A percentile compares a stretch with the other conserved stretches of the same genome.
Evolutionary conservation across 2,797 vertebrate genomes (phyloP).

Genomic region (Podarcis lilfordi): DNA sequence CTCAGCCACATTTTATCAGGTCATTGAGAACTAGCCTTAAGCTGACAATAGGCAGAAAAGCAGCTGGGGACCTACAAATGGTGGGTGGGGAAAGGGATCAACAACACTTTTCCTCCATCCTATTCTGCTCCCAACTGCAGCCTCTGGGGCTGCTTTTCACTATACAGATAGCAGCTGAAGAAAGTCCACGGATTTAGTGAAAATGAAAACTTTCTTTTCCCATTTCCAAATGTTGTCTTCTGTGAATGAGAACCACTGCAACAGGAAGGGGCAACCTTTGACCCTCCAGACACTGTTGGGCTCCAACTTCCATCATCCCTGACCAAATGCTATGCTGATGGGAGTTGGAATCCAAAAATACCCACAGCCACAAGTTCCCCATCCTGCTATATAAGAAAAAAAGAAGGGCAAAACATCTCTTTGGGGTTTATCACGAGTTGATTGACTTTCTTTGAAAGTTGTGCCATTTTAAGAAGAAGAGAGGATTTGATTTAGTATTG

Average conservation of each 20-base stretch:
- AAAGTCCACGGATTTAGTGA: accelerated
- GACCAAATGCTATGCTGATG: too few species aligned
- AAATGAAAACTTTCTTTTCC: background rate
- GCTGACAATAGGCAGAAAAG: too few species aligned
- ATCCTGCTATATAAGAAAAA: background rate
- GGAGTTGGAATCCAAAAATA: too few species aligned
- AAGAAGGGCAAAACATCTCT: background rate
- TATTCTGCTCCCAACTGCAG: background rate
- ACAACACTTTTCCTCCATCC: background rate
- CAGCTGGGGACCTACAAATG: background rate
- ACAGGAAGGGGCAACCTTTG: too few species aligned
- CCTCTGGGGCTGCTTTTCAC: background rate
- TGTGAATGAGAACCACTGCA: background rate
- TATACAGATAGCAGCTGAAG: background rate
- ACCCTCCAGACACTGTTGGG: too few species aligned
- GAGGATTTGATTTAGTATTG: background rate
- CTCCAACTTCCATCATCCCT: too few species aligned
- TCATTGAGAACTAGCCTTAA: too few species aligned
- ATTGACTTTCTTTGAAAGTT: background rate
- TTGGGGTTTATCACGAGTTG: background rate
- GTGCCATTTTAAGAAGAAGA: background rate
- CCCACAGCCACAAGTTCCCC: too few species aligned
- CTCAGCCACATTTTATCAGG: too few species aligned
- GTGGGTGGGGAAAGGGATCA: background rate
- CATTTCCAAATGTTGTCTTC: background rate